Percentiles rank a stretch among this genome's conserved stretches.
These are phyloP conservation scores for Synergus japonicus DNA, from an alignment of 2,888 invertebrate genomes.

Conservation along the genomic window DNA sequence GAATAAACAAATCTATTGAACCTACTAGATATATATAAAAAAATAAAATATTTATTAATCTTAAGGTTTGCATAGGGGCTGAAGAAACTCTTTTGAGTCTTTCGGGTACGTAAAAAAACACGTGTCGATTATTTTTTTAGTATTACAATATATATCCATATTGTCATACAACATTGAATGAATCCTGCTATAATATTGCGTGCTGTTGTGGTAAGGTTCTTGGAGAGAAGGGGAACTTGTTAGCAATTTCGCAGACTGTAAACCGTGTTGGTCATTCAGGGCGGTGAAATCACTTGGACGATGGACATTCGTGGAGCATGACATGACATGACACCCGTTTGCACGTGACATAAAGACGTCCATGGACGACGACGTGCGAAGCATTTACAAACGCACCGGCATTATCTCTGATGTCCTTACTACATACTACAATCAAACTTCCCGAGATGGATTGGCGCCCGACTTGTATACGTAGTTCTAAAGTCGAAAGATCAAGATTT, in stretches of 20 bases:
- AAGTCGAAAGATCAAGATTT: neutral
- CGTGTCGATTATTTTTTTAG: too few species aligned
- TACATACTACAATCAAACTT: constrained; percentile 54
- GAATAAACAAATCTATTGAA: too few species aligned
- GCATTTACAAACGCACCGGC: constrained; percentile 44
- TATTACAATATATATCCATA: too few species aligned
- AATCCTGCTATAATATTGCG: neutral
- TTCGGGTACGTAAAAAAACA: too few species aligned
- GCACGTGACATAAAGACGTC: constrained; percentile 65
- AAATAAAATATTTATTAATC: too few species aligned
- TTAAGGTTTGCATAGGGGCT: too few species aligned
- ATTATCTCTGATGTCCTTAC: constrained; percentile 60
- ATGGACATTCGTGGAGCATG: constrained; percentile 53
- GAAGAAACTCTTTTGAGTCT: too few species aligned
- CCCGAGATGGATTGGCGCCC: neutral
- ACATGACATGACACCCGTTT: constrained; percentile 64
- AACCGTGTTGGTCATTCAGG: constrained; percentile 8
- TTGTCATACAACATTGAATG: too few species aligned
- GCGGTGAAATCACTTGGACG: neutral
- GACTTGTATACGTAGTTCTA: neutral
- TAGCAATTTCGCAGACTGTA: constrained; percentile 14
- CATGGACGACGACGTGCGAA: constrained; percentile 55
- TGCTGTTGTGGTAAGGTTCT: neutral
- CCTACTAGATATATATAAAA: too few species aligned
- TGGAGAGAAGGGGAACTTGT: neutral